Conservation (phyloP, 1,140 invertebrate genomes). For the Nephotettix cincticeps region DNA sequence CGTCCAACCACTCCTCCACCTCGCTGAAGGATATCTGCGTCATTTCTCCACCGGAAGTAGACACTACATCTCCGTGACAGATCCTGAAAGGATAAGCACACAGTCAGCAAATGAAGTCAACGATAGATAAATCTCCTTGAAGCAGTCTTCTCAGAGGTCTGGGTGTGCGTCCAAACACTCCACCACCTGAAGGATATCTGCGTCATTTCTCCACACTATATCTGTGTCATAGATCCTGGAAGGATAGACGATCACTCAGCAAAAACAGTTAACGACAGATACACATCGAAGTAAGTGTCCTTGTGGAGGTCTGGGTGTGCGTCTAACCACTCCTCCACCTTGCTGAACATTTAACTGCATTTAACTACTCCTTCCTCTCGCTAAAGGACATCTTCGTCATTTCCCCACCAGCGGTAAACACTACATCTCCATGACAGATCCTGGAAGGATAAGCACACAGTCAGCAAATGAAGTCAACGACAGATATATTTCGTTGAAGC, state of each 20-base stretch:
- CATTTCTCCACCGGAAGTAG: conserved; percentile 46
- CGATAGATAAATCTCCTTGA: conserved; percentile 43
- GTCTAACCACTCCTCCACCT: conserved; percentile 54
- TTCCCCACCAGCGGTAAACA: not conserved
- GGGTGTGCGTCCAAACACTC: conserved; percentile 53
- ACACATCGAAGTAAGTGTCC: conserved; percentile 53
- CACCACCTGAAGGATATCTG: conserved; percentile 46
- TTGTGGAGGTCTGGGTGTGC: conserved; percentile 48
- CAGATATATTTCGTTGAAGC: conserved; percentile 48
- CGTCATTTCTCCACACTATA: no score
- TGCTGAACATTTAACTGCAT: conserved; percentile 38
- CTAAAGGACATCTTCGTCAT: no score
- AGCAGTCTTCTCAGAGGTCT: conserved; percentile 50
- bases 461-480: no score
- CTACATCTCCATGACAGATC: not conserved
- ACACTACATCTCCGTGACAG: not conserved
- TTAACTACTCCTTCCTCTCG: no score
- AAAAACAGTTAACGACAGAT: no score
- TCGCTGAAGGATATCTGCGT: conserved; percentile 41
- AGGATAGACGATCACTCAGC: no score
- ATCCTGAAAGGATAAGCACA: conserved; percentile 28
- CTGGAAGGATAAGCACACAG: conserved; percentile 30
- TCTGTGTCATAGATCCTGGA: no score
- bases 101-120: no score
- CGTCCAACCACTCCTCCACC: conserved; percentile 54